Evolutionary conservation across 2,113 vertebrate genomes (phyloP), one percentile per base, ranked within the genome.

Genomic region (Paralichthys olivaceus): DNA sequence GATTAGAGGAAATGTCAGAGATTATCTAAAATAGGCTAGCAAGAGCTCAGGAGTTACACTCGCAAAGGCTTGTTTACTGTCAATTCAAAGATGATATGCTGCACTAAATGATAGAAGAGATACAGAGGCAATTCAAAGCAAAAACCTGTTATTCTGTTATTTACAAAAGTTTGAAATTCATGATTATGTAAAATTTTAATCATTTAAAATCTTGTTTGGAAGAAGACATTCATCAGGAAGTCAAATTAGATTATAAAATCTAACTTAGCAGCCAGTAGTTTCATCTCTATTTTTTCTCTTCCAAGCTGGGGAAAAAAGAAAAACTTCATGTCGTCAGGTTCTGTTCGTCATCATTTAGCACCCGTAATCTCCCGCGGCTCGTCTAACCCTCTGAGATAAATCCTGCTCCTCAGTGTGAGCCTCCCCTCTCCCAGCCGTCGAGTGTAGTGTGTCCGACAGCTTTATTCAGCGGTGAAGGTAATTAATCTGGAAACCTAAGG

Each of bases 401-500:
- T 80, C 68, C 59, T 32, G 73, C 71, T 79, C 72, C 22, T 72
- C 85, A 19, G 51, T 11, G 69, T 65, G 37, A 25, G 71, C 59
- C 77, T 73, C 69, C 67, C 65, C 15, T 51, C 56, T 60, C 71
- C 23, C 75, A 70, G 77, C 83, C 70, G 32, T 89, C 84, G 86
- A 87, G 79, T 89, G 81, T 85, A 81, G 62, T 84, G 69, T 85
- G 81, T 90, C 86, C 64, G 61, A 90, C 80, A 84, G 87, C 85
- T 92, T 89, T 84, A 88, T 91, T 87, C 88, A 76, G 78, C 81
- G 62, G 75, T 62, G 79, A 81, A 80, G 69, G 86, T 90, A 90
- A 91, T 91, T 91, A 85, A 90, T 91, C 83, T 86, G 81, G 32
- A 87, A 90, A 90, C 87, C 82, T 61, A 74, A 88, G 80, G 83